A percentile compares a stretch with the other conserved stretches of the same genome.
Evolutionary conservation across 2,888 invertebrate species (phyloP).

Genomic region (Asteroscopus sphinx): DNA sequence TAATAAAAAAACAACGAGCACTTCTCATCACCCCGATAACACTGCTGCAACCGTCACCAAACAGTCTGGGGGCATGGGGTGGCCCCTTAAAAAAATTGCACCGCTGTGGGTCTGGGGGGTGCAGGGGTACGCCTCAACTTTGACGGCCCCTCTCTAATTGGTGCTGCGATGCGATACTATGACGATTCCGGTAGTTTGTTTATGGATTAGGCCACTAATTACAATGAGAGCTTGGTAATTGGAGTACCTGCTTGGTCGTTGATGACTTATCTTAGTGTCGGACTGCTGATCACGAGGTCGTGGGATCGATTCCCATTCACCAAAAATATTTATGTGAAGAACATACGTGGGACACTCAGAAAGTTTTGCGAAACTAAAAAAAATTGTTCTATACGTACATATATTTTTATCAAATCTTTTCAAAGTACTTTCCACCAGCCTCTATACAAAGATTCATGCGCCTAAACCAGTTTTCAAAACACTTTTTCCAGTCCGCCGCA

Average conservation of each 20-base stretch:
- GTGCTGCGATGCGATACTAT: conserved; percentile 72
- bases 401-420: too few species aligned
- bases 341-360: too few species aligned
- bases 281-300: too few species aligned
- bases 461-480: too few species aligned
- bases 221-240: conserved; percentile 18
- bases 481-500: too few species aligned
- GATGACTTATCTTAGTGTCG: conserved; percentile 17
- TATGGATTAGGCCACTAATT: conserved; percentile 37
- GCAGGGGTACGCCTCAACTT: conserved; percentile 74
- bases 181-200: conserved; percentile 69
- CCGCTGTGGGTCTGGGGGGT: conserved; percentile 60
- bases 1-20: conserved; percentile 63
- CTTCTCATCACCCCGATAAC: conserved; percentile 49
- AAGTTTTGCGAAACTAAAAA: too few species aligned
- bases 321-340: too few species aligned
- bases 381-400: too few species aligned
- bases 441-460: too few species aligned
- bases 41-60: conserved; percentile 87
- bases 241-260: conserved; percentile 4
- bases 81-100: conserved; percentile 84
- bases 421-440: too few species aligned
- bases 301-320: too few species aligned
- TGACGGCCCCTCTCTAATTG: conserved; percentile 84
- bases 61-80: conserved; percentile 77